These are phyloP conservation scores for Hycleus cichorii DNA, from an alignment of 1,140 invertebrate species.

Conservation along the genomic window DNA sequence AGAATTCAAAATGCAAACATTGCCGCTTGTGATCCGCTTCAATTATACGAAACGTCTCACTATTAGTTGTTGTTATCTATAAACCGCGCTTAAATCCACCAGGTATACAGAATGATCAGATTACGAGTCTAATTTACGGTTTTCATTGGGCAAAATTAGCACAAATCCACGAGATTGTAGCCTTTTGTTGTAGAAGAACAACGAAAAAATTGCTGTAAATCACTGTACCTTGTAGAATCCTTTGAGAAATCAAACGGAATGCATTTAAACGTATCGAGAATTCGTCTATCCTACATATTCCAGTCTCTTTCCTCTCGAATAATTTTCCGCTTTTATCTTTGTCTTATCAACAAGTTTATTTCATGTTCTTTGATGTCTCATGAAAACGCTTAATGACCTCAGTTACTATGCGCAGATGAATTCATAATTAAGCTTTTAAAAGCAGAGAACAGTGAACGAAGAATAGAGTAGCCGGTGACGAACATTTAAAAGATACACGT, in stretches of 20 bases:
- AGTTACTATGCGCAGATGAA: constrained; percentile 1
- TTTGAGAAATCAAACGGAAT: constrained; percentile 4
- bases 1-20: background rate
- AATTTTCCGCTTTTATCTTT: background rate
- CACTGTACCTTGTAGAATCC: background rate
- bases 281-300: too few relatives aligned
- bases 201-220: too few relatives aligned
- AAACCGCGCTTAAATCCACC: too few relatives aligned
- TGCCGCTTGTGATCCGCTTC: background rate
- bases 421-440: constrained; percentile 9
- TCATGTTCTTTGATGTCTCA: constrained; percentile 5
- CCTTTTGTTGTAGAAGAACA: background rate
- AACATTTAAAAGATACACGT: constrained; percentile 2
- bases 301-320: too few relatives aligned
- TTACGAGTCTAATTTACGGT: too few relatives aligned
- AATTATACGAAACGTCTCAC: too few relatives aligned
- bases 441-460: background rate
- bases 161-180: background rate
- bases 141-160: background rate
- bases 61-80: too few relatives aligned
- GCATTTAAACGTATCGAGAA: too few relatives aligned
- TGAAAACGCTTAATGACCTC: background rate
- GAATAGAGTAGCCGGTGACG: too few relatives aligned
- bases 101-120: too few relatives aligned
- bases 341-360: background rate